Percentiles rank a stretch among this genome's conserved stretches.
Evolutionary conservation across 2,113 vertebrate species (phyloP).

Genomic region (Eudyptes chrysolophus): DNA sequence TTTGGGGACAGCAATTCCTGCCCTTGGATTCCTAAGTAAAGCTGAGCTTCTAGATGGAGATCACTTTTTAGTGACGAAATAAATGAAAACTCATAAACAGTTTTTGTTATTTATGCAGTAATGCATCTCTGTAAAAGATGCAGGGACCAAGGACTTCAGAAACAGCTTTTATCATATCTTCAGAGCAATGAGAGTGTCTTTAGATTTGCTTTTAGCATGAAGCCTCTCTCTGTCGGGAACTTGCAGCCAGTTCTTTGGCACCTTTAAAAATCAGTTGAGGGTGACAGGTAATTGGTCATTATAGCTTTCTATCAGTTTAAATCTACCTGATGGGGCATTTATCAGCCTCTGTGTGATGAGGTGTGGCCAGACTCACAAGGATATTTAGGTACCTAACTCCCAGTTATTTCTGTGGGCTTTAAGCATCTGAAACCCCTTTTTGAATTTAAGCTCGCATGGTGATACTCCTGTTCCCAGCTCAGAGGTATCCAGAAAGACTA

Average conservation of each 20-base stretch:
- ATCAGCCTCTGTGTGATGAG: constrained; percentile 6
- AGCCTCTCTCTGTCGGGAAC: background rate
- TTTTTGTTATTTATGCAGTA: background rate
- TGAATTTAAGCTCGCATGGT: background rate
- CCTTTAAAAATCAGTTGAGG: constrained; percentile 4
- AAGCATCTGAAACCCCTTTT: background rate
- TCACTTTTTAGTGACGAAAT: background rate
- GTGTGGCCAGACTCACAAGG: background rate
- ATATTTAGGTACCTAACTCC: background rate
- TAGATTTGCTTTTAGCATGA: background rate
- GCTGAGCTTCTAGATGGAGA: background rate
- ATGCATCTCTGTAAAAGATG: background rate
- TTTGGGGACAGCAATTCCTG: background rate
- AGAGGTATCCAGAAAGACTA: background rate
- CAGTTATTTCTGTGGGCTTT: background rate
- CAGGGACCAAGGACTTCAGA: background rate
- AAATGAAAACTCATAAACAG: background rate
- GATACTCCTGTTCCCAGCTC: background rate
- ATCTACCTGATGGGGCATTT: constrained; percentile 1
- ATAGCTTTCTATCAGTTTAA: constrained; percentile 14
- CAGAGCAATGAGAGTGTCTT: background rate
- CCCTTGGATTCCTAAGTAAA: background rate
- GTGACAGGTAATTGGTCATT: background rate
- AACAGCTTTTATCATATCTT: background rate
- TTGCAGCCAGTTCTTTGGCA: background rate